Percentiles rank a stretch among this genome's conserved stretches.
These are phyloP conservation scores for Calliopsis andreniformis DNA, from an alignment of 1,140 invertebrate genomes.

Conservation along the genomic window DNA sequence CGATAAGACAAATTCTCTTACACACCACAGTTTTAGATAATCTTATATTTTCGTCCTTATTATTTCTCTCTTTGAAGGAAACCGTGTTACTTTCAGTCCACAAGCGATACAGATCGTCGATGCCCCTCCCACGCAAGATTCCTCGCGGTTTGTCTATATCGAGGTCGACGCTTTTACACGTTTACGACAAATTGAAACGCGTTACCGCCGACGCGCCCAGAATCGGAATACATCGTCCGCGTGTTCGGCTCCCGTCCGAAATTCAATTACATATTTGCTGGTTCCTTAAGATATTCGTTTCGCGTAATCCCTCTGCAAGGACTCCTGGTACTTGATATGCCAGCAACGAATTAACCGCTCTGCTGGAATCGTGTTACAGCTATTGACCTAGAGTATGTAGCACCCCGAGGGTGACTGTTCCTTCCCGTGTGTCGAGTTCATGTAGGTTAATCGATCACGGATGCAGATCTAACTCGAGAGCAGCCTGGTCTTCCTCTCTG, in stretches of 20 bases:
- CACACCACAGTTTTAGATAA: too few relatives aligned
- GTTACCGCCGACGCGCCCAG: slow-evolving; percentile 20
- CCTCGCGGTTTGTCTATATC: neutral
- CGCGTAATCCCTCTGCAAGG: slow-evolving; percentile 49
- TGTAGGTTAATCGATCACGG: slow-evolving; percentile 9
- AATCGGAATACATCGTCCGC: slow-evolving; percentile 8
- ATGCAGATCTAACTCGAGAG: neutral
- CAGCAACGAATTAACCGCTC: slow-evolving; percentile 38
- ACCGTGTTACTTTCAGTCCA: neutral
- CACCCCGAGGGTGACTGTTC: slow-evolving; percentile 8
- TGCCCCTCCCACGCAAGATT: neutral
- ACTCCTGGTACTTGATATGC: slow-evolving; percentile 37
- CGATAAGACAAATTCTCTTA: too few relatives aligned
- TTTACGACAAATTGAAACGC: slow-evolving; percentile 40
- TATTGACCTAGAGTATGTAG: slow-evolving; percentile 44
- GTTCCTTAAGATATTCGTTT: slow-evolving; percentile 39
- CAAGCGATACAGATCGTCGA: neutral
- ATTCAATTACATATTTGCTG: slow-evolving; percentile 37
- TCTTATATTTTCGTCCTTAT: too few relatives aligned
- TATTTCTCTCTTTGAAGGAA: too few relatives aligned
- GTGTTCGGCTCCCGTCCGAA: neutral
- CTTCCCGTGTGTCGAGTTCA: neutral
- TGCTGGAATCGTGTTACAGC: slow-evolving; percentile 42
- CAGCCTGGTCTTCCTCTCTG: too few relatives aligned
- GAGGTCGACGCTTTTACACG: slow-evolving; percentile 18